Base-by-base conservation (phyloP, 2,797 vertebrate species). In the Carcharodon carcharias region DNA sequence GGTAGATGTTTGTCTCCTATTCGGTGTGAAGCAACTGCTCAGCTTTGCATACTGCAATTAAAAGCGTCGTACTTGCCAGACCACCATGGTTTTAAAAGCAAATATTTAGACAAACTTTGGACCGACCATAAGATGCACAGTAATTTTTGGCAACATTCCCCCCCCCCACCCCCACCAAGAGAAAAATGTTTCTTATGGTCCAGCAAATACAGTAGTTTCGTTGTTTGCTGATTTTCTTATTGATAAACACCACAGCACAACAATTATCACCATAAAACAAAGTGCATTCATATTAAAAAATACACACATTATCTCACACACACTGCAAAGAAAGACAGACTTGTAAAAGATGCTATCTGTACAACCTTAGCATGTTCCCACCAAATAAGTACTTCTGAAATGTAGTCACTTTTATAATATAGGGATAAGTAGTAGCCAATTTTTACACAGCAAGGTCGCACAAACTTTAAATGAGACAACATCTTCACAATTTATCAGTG, bases 211-310 rank as follows among this genome's bases (percentile, higher is more conserved):
- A 3, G 4, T 23, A 67, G 65, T 63, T 65, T 65, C 14, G 0
- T 40, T 16, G 35, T n/a, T 63, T 93, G 18, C 58, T 23, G 5
- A 63, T 40, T 18, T 5, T 82, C n/a, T 16, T 40, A 82, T 18
- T 18, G 35, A 80, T n/a, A 80, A 80, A n/a, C 45, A 87, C 45
- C 7, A 87, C 82, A 45, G 50, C 31, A 2, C 87, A 88, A 11
- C 50, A 0, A 89, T 26, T 31, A 0, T 31, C 45, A 45, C 40
- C 45, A 26, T 28, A 80, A 0, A n/a, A n/a, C 35, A 80, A 80
- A 80, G 35, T 80, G n/a, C 35, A 80, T 21, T 82, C 77, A 50
- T 23, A 50, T 40, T 45, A 97, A 96, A 96, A 97, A 0, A 77
- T 0, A 96, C 21, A n/a, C 40, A 96, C 12, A 56, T 73, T 95